These are phyloP conservation scores for Pteropus alecto DNA, from an alignment of 2,113 vertebrate genomes.

Conservation along the genomic window DNA sequence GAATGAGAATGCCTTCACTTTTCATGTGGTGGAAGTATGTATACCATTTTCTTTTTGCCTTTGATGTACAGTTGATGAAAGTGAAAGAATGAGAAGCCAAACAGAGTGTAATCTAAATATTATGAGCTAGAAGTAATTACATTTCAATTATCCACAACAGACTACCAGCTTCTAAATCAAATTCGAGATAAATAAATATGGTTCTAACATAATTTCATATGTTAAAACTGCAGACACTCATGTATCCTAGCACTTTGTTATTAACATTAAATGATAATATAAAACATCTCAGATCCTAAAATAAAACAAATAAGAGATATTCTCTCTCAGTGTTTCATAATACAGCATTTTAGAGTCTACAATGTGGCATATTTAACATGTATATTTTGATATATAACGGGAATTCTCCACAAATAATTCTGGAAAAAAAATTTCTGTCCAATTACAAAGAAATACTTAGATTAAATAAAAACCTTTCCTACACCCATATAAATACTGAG, in stretches of 20 bases:
- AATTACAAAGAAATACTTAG: conserved; percentile 14
- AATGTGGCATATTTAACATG: neutral
- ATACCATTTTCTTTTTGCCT: neutral
- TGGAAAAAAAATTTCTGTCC: neutral
- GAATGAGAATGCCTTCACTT: neutral
- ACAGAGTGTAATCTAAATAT: conserved; percentile 11
- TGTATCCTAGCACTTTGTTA: neutral
- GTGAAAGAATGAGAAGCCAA: conserved; percentile 32
- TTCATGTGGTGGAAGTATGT: neutral
- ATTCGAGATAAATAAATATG: neutral
- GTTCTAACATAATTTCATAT: conserved; percentile 26
- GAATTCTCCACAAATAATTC: conserved; percentile 11
- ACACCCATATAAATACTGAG: conserved; percentile 10
- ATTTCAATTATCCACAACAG: conserved; percentile 5
- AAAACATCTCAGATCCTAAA: conserved; percentile 16
- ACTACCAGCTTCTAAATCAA: conserved; percentile 27
- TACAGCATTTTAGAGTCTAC: neutral
- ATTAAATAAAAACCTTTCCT: conserved; percentile 20
- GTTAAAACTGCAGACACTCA: conserved; percentile 30
- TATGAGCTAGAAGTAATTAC: neutral
- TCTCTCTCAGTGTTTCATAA: conserved; percentile 14
- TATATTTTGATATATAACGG: neutral
- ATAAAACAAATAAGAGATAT: neutral
- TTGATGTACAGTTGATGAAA: neutral
- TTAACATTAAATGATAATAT: conserved; percentile 19